Evolutionary conservation across 1,140 invertebrate species (phyloP), one percentile per base, ranked within the genome.

Genomic region (Steinernema feltiae): DNA sequence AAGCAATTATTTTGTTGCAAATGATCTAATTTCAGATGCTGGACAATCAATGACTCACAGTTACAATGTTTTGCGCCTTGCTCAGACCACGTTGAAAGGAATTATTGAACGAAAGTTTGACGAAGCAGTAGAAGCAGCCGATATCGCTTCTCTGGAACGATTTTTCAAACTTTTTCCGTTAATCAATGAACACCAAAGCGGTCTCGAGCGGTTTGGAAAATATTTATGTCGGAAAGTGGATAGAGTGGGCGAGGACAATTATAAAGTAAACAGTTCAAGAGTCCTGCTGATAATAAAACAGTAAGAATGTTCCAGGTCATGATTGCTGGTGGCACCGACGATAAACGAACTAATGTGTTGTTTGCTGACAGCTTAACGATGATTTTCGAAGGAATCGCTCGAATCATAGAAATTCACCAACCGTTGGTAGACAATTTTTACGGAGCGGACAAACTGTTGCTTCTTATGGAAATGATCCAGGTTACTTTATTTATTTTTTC

Each of bases 101-200:
- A 90, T 95, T 70, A 90, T 96, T 0, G 90, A 91, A 29, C 89
- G 89, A 48, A 92, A 92, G 82, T 63, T 91, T 73, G 74, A 78
- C 30, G 69, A 78, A 53, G 77, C 53, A 15, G 63, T 70, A 0
- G 70, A 73, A 69, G 30, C 76, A 18, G 30, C 35, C 3, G 53
- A 73, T 31, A 46, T 73, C 1, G 41, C 41, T 1, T 30, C 41
- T 1, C 92, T 98, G 21, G 95, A 98, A 85, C 87, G 95, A 78
- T 95, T 98, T 87, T 99, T 99, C 86, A 99, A 98, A 88, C 92
- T 99, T 83, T 99, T 98, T 88, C 97, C 97, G 0, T 89, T 98
- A 29, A 89, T 99, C 1, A 94, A 93, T 48, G 92, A 94, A 88
- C 93, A 97, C 78, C 90, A 92, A 53, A 93, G 94, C 84, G 97